Evolutionary conservation across 1,140 invertebrate species (phyloP).

Genomic region (Drosophila mayri): DNA sequence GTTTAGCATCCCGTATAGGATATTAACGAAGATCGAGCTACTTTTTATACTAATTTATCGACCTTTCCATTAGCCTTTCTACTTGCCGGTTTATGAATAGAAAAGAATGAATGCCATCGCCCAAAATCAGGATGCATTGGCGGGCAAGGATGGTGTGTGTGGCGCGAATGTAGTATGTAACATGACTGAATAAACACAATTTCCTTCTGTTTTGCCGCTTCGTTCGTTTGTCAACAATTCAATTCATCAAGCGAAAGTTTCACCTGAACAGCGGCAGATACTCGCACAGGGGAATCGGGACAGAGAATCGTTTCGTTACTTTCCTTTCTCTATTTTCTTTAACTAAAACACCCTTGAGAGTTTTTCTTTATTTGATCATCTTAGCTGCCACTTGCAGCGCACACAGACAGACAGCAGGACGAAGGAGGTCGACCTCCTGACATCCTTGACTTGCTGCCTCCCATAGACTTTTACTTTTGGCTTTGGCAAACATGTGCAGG

Average conservation of each 20-base stretch:
- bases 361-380: conserved; percentile 80
- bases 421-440: conserved; percentile 72
- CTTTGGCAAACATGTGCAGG: conserved; percentile 64
- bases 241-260: conserved; percentile 80
- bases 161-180: conserved; percentile 59
- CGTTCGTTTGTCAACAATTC: conserved; percentile 78
- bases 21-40: neutral
- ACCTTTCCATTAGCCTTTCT: neutral
- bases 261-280: conserved; percentile 46
- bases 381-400: conserved; percentile 80
- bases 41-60: neutral
- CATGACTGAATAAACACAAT: conserved; percentile 83
- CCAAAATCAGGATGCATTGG: neutral
- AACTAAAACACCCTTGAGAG: conserved; percentile 80
- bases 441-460: conserved; percentile 77
- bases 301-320: conserved; percentile 69
- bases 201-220: conserved; percentile 74
- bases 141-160: neutral
- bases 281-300: neutral
- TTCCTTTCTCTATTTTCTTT: conserved; percentile 74
- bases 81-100: neutral
- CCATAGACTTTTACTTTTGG: conserved; percentile 82
- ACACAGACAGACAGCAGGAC: conserved; percentile 55
- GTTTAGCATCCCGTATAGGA: neutral
- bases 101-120: neutral